Conservation (phyloP, 2,797 vertebrate species). For the Ambastaia sidthimunki region DNA sequence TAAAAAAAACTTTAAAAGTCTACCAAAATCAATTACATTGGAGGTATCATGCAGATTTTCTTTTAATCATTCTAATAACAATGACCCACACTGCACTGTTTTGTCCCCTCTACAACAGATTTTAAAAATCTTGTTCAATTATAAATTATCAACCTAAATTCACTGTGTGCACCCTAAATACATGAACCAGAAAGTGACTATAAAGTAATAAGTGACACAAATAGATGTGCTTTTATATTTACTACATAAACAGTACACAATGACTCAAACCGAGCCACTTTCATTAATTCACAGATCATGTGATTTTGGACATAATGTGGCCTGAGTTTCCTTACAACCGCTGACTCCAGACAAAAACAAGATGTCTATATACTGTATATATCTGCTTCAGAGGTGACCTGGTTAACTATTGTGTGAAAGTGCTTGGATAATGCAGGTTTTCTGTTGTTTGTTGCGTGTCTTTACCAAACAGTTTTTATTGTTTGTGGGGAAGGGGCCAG, state of each 20-base stretch:
- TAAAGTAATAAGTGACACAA: slow-evolving; percentile 14
- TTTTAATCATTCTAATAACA: slow-evolving; percentile 21
- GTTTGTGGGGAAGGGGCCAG: background rate
- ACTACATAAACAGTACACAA: background rate
- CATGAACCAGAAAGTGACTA: slow-evolving; percentile 7
- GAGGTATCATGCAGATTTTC: slow-evolving; percentile 30
- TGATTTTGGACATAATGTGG: background rate
- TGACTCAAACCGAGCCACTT: background rate
- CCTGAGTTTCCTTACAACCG: background rate
- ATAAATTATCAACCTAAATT: background rate
- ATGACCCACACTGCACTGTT: background rate
- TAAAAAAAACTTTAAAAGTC: too few species aligned
- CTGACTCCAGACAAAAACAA: background rate
- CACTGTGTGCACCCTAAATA: background rate
- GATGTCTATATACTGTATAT: background rate
- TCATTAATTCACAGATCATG: background rate
- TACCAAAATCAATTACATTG: slow-evolving; percentile 13
- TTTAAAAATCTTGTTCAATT: too few species aligned
- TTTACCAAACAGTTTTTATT: background rate
- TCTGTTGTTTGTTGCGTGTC: background rate
- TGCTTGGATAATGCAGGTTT: background rate
- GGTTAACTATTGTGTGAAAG: background rate
- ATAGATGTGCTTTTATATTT: background rate
- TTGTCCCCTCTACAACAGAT: too few species aligned
- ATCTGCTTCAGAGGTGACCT: background rate